Percentiles rank a stretch among this genome's conserved stretches.
These are phyloP conservation scores for Drosophila cognata DNA, from an alignment of 2,888 invertebrate species.

Conservation along the genomic window DNA sequence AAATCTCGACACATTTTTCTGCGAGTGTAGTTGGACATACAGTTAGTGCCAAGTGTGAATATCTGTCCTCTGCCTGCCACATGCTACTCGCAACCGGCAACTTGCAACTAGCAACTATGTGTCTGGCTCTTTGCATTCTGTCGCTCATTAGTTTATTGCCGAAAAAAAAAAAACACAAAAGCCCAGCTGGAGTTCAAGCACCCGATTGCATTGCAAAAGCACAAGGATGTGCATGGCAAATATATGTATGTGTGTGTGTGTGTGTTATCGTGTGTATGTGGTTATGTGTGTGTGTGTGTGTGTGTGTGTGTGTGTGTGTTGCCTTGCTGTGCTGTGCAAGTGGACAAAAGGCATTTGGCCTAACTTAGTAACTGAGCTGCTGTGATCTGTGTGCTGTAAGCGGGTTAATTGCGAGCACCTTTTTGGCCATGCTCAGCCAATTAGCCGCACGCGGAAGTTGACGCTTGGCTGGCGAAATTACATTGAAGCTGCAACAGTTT, in stretches of 20 bases:
- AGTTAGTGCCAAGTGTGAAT: slow-evolving; percentile 72
- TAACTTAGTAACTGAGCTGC: slow-evolving; percentile 55
- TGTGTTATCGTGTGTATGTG: neutral
- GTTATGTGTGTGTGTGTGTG: neutral
- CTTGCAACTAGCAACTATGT: slow-evolving; percentile 25
- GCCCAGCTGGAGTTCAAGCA: slow-evolving; percentile 65
- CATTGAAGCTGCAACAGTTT: slow-evolving; percentile 53
- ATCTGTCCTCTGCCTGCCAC: slow-evolving; percentile 27
- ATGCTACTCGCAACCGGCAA: slow-evolving; percentile 12
- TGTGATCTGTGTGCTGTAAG: slow-evolving; percentile 24
- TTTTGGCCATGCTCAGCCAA: slow-evolving; percentile 71
- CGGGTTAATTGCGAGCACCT: slow-evolving; percentile 75
- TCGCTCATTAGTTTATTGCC: slow-evolving; percentile 81
- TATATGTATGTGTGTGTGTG: neutral
- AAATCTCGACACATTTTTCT: neutral
- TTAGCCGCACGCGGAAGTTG: slow-evolving; percentile 79
- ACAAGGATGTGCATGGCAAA: slow-evolving; percentile 25
- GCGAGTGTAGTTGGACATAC: slow-evolving; percentile 25
- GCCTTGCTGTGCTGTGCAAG: slow-evolving; percentile 2
- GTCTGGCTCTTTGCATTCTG: slow-evolving; percentile 73
- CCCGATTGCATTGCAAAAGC: slow-evolving; percentile 42
- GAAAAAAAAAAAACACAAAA: slow-evolving; percentile 66
- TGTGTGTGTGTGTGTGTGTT: neutral
- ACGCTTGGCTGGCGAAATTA: slow-evolving; percentile 46
- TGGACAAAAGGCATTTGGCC: slow-evolving; percentile 52